Evolutionary conservation across 2,113 vertebrate genomes (phyloP), one percentile per base, ranked within the genome.

Genomic region (Rafetus swinhoei): DNA sequence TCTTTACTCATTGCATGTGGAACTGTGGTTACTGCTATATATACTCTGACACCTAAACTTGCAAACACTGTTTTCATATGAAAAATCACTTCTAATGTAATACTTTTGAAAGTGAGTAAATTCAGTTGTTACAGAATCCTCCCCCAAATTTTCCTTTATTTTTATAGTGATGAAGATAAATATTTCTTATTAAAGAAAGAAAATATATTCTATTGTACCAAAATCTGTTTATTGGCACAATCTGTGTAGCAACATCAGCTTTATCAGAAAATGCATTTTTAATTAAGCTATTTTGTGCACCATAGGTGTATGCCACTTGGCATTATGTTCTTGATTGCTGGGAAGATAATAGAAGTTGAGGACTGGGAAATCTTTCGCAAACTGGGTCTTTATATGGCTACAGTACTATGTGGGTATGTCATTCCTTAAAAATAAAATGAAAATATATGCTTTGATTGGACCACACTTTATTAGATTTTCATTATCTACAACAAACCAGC

Each of bases 321-420:
- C 50, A 99, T 99, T 62, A 94, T 99, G 93, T 99, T 99, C 98
- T 98, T 99, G 50, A 99, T 99, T 97, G 99, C 99, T 72, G 99
- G 99, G 45, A 99, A 99, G 97, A 99, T 99, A 97, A 98, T 99
- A 52, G 98, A 99, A 98, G 99, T 99, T 94, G 99, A 99, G 90
- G 98, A 99, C 98, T 99, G 99, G 99, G 99, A 99, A 94, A 99
- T 99, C 97, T 99, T 99, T 96, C 98, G 97, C 95, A 99, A 99
- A 98, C 97, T 99, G 98, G 99, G 99, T 91, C 98, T 99, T 93
- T 99, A 99, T 97, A 99, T 99, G 99, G 99, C 99, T 96, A 99
- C 99, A 1, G 99, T 99, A 95, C 97, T 99, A 96, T 99, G 97
- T 95, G 99, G 99, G 99, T 99, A 98, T 96, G 99, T 98, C 1